These are phyloP conservation scores for Actinostola sp. DNA, from an alignment of 92 coral and sea anemone species.

Conservation along the genomic window DNA sequence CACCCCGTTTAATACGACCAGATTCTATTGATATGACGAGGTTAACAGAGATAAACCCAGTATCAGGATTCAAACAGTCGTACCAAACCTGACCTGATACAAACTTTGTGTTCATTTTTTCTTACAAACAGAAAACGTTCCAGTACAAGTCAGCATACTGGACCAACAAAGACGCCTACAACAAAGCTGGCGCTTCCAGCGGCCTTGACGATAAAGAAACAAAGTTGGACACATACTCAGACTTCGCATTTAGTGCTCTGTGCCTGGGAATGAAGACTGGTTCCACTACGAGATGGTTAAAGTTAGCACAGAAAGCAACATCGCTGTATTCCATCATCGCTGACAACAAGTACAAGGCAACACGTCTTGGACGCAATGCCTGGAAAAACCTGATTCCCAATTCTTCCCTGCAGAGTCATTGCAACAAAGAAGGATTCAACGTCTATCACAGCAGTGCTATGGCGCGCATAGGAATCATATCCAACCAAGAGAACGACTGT, in stretches of 20 bases:
- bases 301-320: conserved; percentile 29
- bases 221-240: conserved; percentile 51
- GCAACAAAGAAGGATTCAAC: conserved; percentile 52
- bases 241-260: conserved; percentile 38
- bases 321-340: conserved; percentile 57
- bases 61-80: too few species aligned
- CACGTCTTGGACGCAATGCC: conserved; percentile 37
- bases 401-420: conserved; percentile 49
- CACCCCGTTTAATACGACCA: too few species aligned
- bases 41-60: too few species aligned
- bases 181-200: conserved; percentile 32
- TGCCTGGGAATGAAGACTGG: conserved; percentile 58
- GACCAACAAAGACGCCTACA: conserved; percentile 51
- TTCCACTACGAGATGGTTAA: conserved; percentile 26
- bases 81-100: too few species aligned
- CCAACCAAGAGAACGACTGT: conserved; percentile 43
- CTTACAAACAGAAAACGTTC: conserved; percentile 35
- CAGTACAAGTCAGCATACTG: conserved; percentile 45
- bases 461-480: conserved; percentile 32
- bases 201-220: conserved; percentile 55
- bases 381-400: conserved; percentile 48
- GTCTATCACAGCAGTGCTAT: not conserved
- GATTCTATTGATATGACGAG: too few species aligned
- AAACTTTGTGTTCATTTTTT: not conserved
- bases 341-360: conserved; percentile 36